Evolutionary conservation across 2,113 vertebrate species (phyloP), one percentile per base, ranked within the genome.

Genomic region (Euleptes europaea): DNA sequence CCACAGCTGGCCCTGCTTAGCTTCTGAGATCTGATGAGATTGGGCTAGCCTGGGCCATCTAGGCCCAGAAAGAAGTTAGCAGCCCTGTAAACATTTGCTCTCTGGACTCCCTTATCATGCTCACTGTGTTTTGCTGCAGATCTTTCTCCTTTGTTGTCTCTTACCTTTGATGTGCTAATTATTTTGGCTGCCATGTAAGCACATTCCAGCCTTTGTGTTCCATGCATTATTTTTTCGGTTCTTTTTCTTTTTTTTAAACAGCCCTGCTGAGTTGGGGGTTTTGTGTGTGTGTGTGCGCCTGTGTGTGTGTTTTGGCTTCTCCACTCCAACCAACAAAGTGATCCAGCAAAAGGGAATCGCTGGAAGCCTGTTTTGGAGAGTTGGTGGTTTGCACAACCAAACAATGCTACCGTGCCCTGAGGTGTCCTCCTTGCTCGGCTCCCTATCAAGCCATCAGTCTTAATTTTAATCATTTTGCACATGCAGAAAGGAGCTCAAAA

Each of bases 391-490:
- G 67, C 1, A 2, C 4, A 70, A 5, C 33, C 17, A 51, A 70
- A 70, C 19, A 78, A 63, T 28, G 67, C 23, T 28, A n/a, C 21
- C 4, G 51, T 47, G 54, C 69, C 28, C 67, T 31, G 5, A 28
- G 42, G 74, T 60, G 19, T 11, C 15, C 75, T 79, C 78, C 84
- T 86, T 85, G 49, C 63, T 63, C 40, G 76, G 54, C 83, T 76
- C 84, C 8, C 88, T 84, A 79, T 89, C 81, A 93, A 91, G 87
- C 69, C 86, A 60, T 35, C 69, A 85, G 69, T 78, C 83, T 87
- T 89, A 86, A 88, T 90, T 90, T 90, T 85, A 85, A 86, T 90
- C 75, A 31, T 79, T 73, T 82, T 88, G 82, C 83, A 47, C 73
- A 65, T 40, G 8, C 23, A 78, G 70, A 60, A 83, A 51, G 33